Percentiles rank a stretch among this genome's conserved stretches.
Evolutionary conservation across 2,113 vertebrate species (phyloP).

Genomic region (Ameiurus melas): DNA sequence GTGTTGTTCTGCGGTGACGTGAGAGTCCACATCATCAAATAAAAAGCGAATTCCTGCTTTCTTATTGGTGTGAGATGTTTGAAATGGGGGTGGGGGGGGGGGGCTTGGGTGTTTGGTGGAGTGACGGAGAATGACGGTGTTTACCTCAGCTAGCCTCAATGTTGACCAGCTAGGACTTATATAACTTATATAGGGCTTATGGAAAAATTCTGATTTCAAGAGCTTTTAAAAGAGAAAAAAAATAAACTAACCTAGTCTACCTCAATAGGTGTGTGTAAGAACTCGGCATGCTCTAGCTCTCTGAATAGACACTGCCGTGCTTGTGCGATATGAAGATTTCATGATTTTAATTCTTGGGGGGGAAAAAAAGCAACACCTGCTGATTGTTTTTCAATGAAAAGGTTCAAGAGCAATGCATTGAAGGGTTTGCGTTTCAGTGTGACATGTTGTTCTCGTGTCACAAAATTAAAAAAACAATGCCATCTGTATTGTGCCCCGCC

Average conservation of each 20-base stretch:
- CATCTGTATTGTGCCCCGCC: no score
- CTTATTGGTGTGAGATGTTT: background rate
- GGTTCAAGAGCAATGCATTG: background rate
- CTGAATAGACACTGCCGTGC: no score
- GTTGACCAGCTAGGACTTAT: background rate
- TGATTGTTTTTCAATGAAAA: background rate
- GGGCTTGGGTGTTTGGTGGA: background rate
- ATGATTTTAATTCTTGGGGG: no score
- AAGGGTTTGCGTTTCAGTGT: background rate
- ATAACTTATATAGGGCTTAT: background rate
- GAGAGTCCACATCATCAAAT: background rate
- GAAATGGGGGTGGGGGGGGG: background rate
- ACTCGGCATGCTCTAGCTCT: no score
- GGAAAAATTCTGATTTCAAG: background rate
- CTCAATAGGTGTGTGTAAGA: no score
- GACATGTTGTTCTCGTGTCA: background rate
- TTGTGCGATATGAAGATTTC: no score
- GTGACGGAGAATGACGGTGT: background rate
- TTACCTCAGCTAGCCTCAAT: background rate
- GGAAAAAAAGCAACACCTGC: no score
- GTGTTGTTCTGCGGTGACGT: background rate
- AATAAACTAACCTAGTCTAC: no score
- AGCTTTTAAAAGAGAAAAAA: background rate
- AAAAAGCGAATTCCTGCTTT: background rate
- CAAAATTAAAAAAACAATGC: no score